Percentiles rank a stretch among this genome's conserved stretches.
Evolutionary conservation across 2,797 vertebrate genomes (phyloP).

Genomic region (Sebastes flavidus): DNA sequence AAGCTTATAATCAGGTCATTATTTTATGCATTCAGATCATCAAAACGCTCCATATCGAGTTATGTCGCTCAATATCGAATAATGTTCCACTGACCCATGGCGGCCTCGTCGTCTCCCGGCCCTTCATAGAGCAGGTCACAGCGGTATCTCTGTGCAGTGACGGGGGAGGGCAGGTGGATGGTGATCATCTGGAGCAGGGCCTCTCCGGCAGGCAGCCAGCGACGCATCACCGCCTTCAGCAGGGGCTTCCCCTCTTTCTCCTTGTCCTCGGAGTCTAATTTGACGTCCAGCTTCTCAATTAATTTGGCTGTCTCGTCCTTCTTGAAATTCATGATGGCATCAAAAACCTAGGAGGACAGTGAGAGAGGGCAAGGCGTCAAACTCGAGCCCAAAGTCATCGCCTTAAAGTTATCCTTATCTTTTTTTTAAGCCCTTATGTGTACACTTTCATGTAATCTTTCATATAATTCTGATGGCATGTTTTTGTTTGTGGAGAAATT

Average conservation of each 20-base stretch:
- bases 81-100: constrained; percentile 86
- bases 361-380: not conserved
- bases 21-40: not conserved
- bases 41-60: not conserved
- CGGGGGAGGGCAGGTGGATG: constrained; percentile 94
- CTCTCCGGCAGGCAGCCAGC: constrained; percentile 95
- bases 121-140: constrained; percentile 97
- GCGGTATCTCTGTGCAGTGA: constrained; percentile 94
- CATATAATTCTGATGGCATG: not conserved
- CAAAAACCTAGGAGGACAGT: constrained; percentile 86
- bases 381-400: not conserved
- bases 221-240: constrained; percentile 95
- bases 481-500: not conserved
- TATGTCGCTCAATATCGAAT: not conserved
- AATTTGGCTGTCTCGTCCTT: constrained; percentile 92
- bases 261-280: constrained; percentile 90
- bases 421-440: not conserved
- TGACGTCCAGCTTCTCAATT: constrained; percentile 92
- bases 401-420: not conserved
- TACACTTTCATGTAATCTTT: not conserved
- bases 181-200: constrained; percentile 97
- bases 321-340: constrained; percentile 95
- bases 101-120: constrained; percentile 92
- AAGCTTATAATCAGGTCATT: not conserved
- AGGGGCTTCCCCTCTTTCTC: constrained; percentile 94